Base-by-base conservation (phyloP, 1,140 invertebrate species). In the Atta colombica region DNA sequence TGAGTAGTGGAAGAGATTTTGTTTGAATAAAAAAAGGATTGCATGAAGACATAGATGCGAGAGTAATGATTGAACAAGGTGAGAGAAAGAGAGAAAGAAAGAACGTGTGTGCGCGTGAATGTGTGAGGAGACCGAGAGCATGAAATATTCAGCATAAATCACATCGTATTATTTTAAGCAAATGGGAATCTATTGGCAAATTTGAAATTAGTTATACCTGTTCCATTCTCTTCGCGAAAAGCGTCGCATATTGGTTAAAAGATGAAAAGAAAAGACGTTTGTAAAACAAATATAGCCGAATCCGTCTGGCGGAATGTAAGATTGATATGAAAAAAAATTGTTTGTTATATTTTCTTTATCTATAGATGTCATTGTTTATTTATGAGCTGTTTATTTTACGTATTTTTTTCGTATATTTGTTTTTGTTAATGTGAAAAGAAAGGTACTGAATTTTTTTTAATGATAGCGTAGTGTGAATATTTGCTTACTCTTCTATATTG, bases 281-380 rank as follows among this genome's bases (percentile, higher is more conserved):
- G 88, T 51, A 4, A 61, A 51, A 81, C 5, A 60, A 82, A 21
- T 39, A 68, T 39, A 68, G 80, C 80, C 88, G 87, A 93, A 91
- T 93, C 88, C 92, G 89, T 93, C 88, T 88, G 81, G 88, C 91
- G 89, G 86, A 92, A 84, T 63, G 87, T 87, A 86, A 75, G 77
- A 93, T 92, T 74, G 90, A 93, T 86, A 89, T 92, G 75, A 60
- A 51, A 71, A 53, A 71, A 81, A 95, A 93, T 94, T 93, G 92
- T 94, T 95, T 95, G 94, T 95, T 95, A 94, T 95, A 94, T 94
- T 93, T 95, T 94, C 93, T 94, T 94, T 94, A 93, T 88, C 82
- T 91, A 93, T 93, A 95, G 91, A 94, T 93, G 89, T 94, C 90
- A 95, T 95, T 95, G 95, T 95, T 95, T 94, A 95, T 95, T 95